Base-by-base conservation (phyloP, 2,888 invertebrate genomes). In the Fragum whitleyi region DNA sequence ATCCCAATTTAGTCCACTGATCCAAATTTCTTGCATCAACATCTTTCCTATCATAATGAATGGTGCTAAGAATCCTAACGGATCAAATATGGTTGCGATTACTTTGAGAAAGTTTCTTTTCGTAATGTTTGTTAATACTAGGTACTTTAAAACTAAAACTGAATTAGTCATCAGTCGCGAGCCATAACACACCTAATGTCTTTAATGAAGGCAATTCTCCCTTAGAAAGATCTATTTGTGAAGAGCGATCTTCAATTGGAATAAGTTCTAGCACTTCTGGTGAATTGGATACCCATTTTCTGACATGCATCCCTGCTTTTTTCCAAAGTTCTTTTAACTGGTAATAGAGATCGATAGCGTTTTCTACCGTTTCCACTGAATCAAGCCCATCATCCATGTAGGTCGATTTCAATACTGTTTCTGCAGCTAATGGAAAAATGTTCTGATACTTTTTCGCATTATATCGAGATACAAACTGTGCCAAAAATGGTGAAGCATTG, bases 131-230 rank as follows among this genome's bases (percentile, higher is more conserved):
- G n/a, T 47, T 1, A 2, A 19, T 47, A 6, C n/a, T 47, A 19
- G 1, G 47, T 6, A 47, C 47, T 9, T 47, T 47, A 3, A 3
- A 47, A 5, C 14, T n/a, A 47, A 47, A 47, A 14, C 7, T 67
- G 55, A 85, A 86, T 9, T 29, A 23, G 55, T 86, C 85, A 21
- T 6, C 75, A 2, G 6, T 57, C 1, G 87, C 77, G 23, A 42
- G 16, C 86, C 86, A 84, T n/a, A 23, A 71, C n/a, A 87, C 71
- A 14, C 86, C 82, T 19, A 86, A 39, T 6, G 81, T 85, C 73
- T 87, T 83, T 61, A 21, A 74, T 26, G 16, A 71, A 78, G 14
- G 70, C 16, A 79, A 61, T n/a, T 47, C 14, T 5, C n/a, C 2
- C n/a, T 3, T 9, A 47, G 6, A 2, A 3, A 19, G n/a, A 6